A percentile compares a stretch with the other conserved stretches of the same genome.
Conservation (phyloP, 1,140 invertebrate genomes). For the Apis laboriosa region DNA sequence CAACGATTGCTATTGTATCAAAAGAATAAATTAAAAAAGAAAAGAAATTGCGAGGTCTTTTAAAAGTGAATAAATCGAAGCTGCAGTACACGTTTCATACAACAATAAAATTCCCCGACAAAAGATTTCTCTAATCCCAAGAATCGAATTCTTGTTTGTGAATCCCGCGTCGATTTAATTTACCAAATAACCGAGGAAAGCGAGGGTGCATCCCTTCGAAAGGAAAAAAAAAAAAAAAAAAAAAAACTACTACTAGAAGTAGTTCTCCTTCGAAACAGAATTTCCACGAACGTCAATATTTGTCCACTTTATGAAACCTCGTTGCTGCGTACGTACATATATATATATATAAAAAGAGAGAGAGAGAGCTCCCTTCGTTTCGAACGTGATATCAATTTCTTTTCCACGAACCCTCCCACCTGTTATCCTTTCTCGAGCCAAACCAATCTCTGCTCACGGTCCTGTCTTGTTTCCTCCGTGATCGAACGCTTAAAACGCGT, state of each 20-base stretch:
- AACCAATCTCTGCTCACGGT: slow-evolving; percentile 1
- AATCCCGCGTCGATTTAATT: slow-evolving; percentile 18
- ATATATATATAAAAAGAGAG: no score
- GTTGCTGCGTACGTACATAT: neutral
- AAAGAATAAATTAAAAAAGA: no score
- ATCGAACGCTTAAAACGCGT: neutral
- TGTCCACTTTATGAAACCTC: slow-evolving; percentile 36
- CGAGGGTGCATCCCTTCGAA: no score
- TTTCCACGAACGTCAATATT: slow-evolving; percentile 33
- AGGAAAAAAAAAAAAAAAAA: neutral
- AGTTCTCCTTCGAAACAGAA: slow-evolving; percentile 22
- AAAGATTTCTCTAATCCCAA: neutral
- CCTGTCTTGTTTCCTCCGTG: neutral
- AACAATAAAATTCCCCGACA: neutral
- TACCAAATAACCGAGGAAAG: slow-evolving; percentile 8
- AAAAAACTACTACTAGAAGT: no score
- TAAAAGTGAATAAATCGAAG: no score
- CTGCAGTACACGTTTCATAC: neutral
- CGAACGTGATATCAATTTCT: slow-evolving; percentile 46
- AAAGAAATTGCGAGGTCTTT: no score
- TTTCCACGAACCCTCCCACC: slow-evolving; percentile 22
- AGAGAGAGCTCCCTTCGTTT: neutral
- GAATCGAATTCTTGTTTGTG: neutral
- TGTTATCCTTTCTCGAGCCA: slow-evolving; percentile 36
- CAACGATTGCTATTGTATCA: no score